These are phyloP conservation scores for Branchellion lobata DNA, from an alignment of 2,888 invertebrate species.

Conservation along the genomic window DNA sequence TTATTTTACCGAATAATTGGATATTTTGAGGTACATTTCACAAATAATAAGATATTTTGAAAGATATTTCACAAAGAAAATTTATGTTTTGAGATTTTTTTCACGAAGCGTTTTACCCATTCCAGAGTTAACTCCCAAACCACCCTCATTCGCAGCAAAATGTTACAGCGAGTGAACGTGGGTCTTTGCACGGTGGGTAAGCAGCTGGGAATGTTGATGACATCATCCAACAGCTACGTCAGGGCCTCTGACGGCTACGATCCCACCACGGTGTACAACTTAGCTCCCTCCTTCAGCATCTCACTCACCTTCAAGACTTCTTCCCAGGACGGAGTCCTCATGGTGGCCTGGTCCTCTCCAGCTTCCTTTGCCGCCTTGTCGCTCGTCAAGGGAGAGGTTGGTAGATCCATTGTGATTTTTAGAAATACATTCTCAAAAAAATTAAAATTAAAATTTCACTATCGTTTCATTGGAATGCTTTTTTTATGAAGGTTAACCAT, in stretches of 20 bases:
- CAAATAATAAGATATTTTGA: no score
- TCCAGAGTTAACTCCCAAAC: no score
- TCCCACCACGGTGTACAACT: conserved; percentile 38
- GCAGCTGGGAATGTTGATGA: conserved; percentile 47
- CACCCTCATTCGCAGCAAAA: no score
- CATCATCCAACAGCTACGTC: conserved; percentile 43
- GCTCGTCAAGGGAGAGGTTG: conserved; percentile 46
- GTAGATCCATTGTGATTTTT: not conserved
- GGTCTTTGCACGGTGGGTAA: conserved; percentile 43
- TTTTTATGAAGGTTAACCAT: not conserved
- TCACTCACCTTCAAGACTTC: conserved; percentile 45
- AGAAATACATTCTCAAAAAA: not conserved
- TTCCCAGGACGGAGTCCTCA: conserved; percentile 27
- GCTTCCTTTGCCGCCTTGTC: conserved; percentile 38
- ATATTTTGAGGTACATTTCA: no score
- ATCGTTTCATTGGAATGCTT: no score
- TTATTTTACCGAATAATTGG: no score
- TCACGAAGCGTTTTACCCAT: no score
- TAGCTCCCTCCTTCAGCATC: conserved; percentile 43
- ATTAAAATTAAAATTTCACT: not conserved
- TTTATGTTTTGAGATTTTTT: no score
- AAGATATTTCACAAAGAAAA: no score
- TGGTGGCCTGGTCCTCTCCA: conserved; percentile 43
- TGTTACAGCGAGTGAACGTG: conserved; percentile 1
- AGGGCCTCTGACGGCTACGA: conserved; percentile 37